These are phyloP conservation scores for Elysia chlorotica DNA, from an alignment of 1,140 invertebrate genomes.

Conservation along the genomic window DNA sequence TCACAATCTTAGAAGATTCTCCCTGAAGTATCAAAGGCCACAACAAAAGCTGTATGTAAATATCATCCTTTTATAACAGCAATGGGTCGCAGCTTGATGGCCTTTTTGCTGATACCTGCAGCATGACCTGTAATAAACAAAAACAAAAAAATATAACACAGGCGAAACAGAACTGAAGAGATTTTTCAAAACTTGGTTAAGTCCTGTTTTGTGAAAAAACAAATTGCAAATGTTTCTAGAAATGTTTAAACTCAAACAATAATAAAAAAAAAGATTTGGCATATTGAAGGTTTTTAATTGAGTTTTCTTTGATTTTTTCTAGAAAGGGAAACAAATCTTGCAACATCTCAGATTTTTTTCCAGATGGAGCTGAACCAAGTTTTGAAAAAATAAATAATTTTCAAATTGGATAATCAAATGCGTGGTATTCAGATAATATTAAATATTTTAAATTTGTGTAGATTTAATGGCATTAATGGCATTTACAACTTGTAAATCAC, in stretches of 20 bases:
- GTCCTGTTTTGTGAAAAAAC: no score
- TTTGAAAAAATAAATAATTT: neutral
- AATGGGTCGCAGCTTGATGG: slow-evolving; percentile 95
- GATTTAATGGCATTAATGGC: neutral
- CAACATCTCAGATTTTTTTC: neutral
- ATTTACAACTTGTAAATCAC: no score
- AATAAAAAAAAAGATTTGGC: neutral
- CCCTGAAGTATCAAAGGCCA: no score
- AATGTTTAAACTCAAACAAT: no score
- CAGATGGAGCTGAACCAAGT: neutral
- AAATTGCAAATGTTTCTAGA: neutral
- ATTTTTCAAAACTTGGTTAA: neutral
- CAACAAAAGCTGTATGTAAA: no score
- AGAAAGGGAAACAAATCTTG: neutral
- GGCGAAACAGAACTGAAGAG: neutral
- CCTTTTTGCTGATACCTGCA: slow-evolving; percentile 97
- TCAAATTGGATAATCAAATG: no score
- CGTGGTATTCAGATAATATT: no score
- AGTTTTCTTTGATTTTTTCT: neutral
- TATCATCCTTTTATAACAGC: slow-evolving; percentile 94
- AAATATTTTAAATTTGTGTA: no score
- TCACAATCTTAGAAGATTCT: no score
- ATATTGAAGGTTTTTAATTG: neutral
- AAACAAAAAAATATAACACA: neutral
- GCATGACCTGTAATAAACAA: slow-evolving; percentile 76